Percentiles rank a stretch among this genome's conserved stretches.
phyloP scores from a whole-genome alignment of 2,113 vertebrate genomes.

The Cephalopholis sonnerati region DNA sequence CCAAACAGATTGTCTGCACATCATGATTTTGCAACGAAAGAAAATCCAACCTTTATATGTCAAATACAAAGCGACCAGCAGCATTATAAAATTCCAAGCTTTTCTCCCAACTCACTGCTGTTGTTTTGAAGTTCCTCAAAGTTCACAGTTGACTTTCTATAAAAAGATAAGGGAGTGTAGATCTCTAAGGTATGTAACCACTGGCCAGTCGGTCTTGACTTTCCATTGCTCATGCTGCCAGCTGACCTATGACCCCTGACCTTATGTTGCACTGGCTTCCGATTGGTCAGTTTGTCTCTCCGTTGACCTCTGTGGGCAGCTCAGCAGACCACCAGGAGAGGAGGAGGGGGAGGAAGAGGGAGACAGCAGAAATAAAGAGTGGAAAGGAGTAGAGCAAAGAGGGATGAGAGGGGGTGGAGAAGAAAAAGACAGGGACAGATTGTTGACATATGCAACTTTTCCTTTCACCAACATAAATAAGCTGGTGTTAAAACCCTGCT shows the following conservation, averaged over 20 bases:
- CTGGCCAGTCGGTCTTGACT: conserved; percentile 49
- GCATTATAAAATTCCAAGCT: not conserved
- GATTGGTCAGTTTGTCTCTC: conserved; percentile 66
- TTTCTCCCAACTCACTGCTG: not conserved
- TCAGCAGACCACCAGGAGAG: conserved; percentile 69
- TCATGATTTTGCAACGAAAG: not conserved
- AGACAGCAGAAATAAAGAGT: not conserved
- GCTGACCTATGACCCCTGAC: conserved; percentile 73
- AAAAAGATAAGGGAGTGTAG: conserved; percentile 40
- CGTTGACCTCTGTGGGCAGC: conserved; percentile 54
- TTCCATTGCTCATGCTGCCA: conserved; percentile 64
- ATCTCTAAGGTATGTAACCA: conserved; percentile 39
- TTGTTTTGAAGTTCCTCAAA: not conserved
- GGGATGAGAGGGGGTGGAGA: not conserved
- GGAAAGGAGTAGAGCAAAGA: not conserved
- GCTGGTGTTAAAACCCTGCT: not conserved
- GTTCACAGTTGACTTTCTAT: conserved; percentile 24
- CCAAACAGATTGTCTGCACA: not conserved
- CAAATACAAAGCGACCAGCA: not conserved
- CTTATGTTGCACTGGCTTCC: conserved; percentile 67
- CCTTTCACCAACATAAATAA: not conserved
- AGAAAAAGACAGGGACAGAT: not conserved
- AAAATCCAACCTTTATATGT: not conserved
- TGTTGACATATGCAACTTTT: conserved; percentile 13
- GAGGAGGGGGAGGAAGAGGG: conserved; percentile 3